These are phyloP conservation scores for Philereme vetulata DNA, from an alignment of 2,888 invertebrate species.

Conservation along the genomic window DNA sequence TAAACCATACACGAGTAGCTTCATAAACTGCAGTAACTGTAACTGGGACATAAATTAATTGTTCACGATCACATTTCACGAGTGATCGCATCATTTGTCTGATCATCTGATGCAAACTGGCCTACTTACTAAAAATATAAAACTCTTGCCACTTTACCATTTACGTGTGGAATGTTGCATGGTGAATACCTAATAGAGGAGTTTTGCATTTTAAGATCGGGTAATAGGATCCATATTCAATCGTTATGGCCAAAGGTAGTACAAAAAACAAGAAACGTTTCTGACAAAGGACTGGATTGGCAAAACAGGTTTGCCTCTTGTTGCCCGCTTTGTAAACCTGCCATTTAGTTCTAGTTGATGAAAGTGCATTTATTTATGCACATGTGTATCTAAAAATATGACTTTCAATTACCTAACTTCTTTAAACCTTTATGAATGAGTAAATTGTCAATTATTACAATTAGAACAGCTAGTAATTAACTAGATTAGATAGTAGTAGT, in stretches of 20 bases:
- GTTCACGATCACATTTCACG: constrained; percentile 53
- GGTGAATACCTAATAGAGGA: constrained; percentile 8
- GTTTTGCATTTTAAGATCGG: constrained; percentile 24
- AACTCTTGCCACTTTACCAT: constrained; percentile 32
- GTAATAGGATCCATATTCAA: constrained; percentile 35
- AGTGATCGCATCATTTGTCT: constrained; percentile 53
- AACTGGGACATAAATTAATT: constrained; percentile 54
- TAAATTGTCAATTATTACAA: no score
- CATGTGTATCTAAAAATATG: no score
- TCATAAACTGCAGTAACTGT: constrained; percentile 36
- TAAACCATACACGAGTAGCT: constrained; percentile 22
- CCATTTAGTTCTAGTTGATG: constrained; percentile 11
- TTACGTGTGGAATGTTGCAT: constrained; percentile 9
- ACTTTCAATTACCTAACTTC: no score
- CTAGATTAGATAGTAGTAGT: no score
- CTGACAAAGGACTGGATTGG: constrained; percentile 44
- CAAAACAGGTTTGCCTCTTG: constrained; percentile 37
- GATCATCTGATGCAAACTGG: constrained; percentile 53
- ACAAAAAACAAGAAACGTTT: constrained; percentile 30
- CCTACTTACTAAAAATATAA: constrained; percentile 59
- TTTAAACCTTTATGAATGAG: no score
- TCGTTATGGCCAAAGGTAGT: not conserved
- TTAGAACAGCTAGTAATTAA: no score
- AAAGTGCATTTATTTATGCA: no score
- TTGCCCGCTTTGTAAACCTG: constrained; percentile 41